Base-by-base conservation (phyloP, 2,888 invertebrate species). In the Pristionchus maxplancki region DNA sequence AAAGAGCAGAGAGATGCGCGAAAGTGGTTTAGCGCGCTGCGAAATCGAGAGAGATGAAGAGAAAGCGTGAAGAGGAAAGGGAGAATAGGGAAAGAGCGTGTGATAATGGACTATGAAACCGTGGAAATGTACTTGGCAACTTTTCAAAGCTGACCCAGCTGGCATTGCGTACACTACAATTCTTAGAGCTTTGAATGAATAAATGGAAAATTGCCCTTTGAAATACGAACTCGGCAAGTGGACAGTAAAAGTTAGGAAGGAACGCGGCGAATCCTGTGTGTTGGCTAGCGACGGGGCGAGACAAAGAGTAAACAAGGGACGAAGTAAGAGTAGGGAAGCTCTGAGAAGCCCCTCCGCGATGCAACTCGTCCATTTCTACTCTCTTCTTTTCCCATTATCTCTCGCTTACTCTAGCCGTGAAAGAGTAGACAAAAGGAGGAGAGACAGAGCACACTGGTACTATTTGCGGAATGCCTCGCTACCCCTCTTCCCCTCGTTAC, bases 401-500 rank as follows among this genome's bases (percentile, higher is more conserved):
- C 44, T 58, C n/a, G n/a, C n/a, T n/a, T 9, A 24, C 58, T 58
- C 58, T n/a, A 8, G n/a, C 8, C 1, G 24, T 58, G 20, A 58
- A n/a, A 20, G n/a, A 58, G 24, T 58, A n/a, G 1, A n/a, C n/a
- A 24, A 58, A 58, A 20, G 6, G 58, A 0, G 9, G 58, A 58
- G 8, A 58, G 24, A n/a, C 58, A n/a, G 58, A 20, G 20, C 58
- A 20, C 24, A 8, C 40, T 20, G 44, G 40, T 78, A 78, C 78
- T 44, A 44, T 78, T 78, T 78, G 78, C 37, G 71, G 78, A 78
- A 78, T 78, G 78, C 44, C 78, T 78, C 78, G 37, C 71, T 71
- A 34, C 37, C 71, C 11, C 64, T 1, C 24, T n/a, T 6, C 64
- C 28, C 58, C 58, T 15, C 58, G 11, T 5, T 62, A 24, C 67